These are phyloP conservation scores for Helicoverpa zea DNA, from an alignment of 1,140 invertebrate genomes.

Conservation along the genomic window DNA sequence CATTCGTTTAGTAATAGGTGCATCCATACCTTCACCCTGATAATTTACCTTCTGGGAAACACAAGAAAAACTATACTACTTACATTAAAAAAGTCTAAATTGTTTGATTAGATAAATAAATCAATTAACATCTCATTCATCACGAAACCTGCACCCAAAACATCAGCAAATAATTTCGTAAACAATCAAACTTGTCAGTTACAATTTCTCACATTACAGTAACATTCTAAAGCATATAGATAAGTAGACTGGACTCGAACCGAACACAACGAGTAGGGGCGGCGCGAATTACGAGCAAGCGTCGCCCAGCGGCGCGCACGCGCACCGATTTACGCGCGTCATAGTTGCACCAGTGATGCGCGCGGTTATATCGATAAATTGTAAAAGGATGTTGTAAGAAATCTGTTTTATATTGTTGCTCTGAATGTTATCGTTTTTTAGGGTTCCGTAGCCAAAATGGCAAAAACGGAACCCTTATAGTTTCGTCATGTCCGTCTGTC, in stretches of 20 bases:
- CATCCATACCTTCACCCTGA: too few relatives aligned
- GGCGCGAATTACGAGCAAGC: slow-evolving; percentile 77
- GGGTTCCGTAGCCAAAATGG: too few relatives aligned
- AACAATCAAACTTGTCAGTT: slow-evolving; percentile 28
- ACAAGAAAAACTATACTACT: neutral
- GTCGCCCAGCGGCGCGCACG: slow-evolving; percentile 80
- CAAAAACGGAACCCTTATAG: too few relatives aligned
- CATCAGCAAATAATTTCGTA: slow-evolving; percentile 8
- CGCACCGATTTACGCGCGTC: slow-evolving; percentile 83
- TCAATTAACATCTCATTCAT: too few relatives aligned
- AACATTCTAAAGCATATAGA: slow-evolving; percentile 33
- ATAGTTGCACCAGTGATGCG: slow-evolving; percentile 66
- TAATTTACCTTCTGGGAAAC: neutral
- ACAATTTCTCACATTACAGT: neutral
- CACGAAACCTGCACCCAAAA: too few relatives aligned
- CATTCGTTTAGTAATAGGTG: too few relatives aligned
- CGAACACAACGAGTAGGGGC: slow-evolving; percentile 56
- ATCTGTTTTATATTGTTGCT: neutral
- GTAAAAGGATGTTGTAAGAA: neutral
- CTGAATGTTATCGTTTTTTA: neutral
- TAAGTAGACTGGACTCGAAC: slow-evolving; percentile 37
- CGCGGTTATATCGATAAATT: slow-evolving; percentile 46
- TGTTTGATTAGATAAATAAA: too few relatives aligned
- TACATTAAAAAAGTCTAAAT: too few relatives aligned
- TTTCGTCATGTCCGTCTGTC: too few relatives aligned